A percentile compares a stretch with the other conserved stretches of the same genome.
phyloP scores from a whole-genome alignment of 2,797 vertebrate species.

The Hypotaenidia philippensis region DNA sequence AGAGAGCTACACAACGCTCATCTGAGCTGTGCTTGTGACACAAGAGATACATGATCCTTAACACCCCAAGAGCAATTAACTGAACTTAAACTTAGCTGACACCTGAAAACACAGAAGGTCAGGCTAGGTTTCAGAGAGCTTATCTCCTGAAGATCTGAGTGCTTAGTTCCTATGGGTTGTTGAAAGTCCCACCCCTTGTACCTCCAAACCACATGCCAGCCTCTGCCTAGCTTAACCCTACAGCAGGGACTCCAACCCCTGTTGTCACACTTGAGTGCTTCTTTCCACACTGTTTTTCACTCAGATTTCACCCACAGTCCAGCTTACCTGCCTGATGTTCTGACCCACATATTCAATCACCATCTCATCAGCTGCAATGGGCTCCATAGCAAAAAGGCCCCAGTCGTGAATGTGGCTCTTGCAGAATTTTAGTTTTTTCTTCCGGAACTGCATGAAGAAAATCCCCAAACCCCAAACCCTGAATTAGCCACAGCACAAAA shows the following conservation, averaged over 20 bases:
- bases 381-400: constrained; percentile 97
- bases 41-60: accelerated
- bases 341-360: constrained; percentile 98
- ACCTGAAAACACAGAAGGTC: not conserved
- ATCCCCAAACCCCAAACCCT: not conserved
- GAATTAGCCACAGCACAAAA: not conserved
- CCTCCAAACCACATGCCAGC: not conserved
- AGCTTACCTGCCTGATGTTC: constrained; percentile 95
- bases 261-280: not conserved
- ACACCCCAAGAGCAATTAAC: not conserved
- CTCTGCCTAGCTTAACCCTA: not conserved
- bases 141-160: not conserved
- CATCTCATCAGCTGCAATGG: constrained; percentile 98
- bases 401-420: constrained; percentile 97
- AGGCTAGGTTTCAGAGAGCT: not conserved
- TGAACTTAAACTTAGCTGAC: not conserved
- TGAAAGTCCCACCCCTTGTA: not conserved
- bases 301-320: not conserved
- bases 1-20: not conserved
- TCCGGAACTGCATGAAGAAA: constrained; percentile 88
- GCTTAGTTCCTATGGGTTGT: not conserved
- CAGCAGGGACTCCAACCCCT: not conserved
- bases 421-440: constrained; percentile 96
- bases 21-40: not conserved
- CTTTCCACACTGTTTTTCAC: not conserved